Conservation (phyloP, 2,888 invertebrate species). For the Pandemis cinnamomeana region DNA sequence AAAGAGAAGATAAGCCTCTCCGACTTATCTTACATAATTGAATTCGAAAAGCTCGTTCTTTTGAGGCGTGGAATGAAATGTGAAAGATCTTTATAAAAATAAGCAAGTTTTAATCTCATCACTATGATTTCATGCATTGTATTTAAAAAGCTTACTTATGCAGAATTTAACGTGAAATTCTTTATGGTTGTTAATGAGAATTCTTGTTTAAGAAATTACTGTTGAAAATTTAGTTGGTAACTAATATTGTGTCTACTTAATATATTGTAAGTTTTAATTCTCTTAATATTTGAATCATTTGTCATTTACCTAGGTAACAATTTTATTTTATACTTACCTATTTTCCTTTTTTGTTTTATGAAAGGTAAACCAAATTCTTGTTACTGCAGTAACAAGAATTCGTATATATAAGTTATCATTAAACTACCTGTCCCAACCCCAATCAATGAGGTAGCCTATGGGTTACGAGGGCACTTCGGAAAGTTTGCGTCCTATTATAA, state of each 20-base stretch:
- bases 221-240: neutral
- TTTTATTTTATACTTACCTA: neutral
- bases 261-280: neutral
- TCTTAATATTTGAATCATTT: neutral
- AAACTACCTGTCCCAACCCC: neutral
- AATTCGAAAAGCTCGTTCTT: slow-evolving; percentile 18
- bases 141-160: neutral
- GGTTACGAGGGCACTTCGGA: slow-evolving; percentile 5
- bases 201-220: neutral
- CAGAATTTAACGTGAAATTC: neutral
- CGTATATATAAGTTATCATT: neutral
- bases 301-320: neutral
- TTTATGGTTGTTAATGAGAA: neutral
- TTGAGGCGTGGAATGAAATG: slow-evolving; percentile 12
- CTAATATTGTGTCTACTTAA: neutral
- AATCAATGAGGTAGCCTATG: neutral
- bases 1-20: slow-evolving; percentile 26
- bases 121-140: neutral
- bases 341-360: neutral
- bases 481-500: slow-evolving; percentile 2
- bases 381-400: neutral
- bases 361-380: neutral
- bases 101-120: neutral
- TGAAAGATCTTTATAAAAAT: slow-evolving; percentile 9
- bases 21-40: slow-evolving; percentile 24